These are phyloP conservation scores for Papilio dardanus DNA, from an alignment of 1,140 invertebrate genomes.

Conservation along the genomic window DNA sequence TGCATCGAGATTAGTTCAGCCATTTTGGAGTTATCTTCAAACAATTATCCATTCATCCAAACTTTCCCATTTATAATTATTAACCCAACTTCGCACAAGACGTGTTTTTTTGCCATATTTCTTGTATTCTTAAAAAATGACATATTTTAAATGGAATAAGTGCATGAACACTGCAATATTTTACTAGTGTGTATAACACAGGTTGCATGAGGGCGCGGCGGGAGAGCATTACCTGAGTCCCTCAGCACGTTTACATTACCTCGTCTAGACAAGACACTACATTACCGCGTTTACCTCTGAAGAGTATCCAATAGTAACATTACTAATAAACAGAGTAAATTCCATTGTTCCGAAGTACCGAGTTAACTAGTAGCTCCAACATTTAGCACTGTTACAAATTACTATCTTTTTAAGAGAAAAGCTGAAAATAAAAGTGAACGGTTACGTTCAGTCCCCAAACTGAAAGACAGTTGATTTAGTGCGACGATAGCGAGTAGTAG, in stretches of 20 bases:
- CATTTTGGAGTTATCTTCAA: too few relatives aligned
- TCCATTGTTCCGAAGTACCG: too few relatives aligned
- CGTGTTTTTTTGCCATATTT: too few relatives aligned
- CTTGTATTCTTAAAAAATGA: neutral
- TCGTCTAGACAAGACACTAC: neutral
- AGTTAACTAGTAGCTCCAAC: neutral
- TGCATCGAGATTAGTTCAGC: too few relatives aligned
- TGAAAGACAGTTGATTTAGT: constrained; percentile 4
- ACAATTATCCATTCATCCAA: too few relatives aligned
- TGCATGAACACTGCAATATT: neutral
- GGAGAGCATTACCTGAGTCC: neutral
- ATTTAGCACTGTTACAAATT: neutral
- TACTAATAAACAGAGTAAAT: too few relatives aligned
- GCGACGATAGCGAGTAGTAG: neutral
- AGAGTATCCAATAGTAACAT: too few relatives aligned
- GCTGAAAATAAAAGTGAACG: neutral
- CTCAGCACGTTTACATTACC: neutral
- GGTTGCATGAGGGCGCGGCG: neutral
- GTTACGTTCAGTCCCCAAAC: neutral
- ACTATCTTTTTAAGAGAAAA: constrained; percentile 1
- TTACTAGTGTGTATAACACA: neutral
- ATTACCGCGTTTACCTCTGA: neutral
- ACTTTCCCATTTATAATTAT: too few relatives aligned
- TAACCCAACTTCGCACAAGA: too few relatives aligned
- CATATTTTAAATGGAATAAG: neutral